Percentiles rank a stretch among this genome's conserved stretches.
Evolutionary conservation across 1,140 invertebrate species (phyloP).

Genomic region (Apis laboriosa): DNA sequence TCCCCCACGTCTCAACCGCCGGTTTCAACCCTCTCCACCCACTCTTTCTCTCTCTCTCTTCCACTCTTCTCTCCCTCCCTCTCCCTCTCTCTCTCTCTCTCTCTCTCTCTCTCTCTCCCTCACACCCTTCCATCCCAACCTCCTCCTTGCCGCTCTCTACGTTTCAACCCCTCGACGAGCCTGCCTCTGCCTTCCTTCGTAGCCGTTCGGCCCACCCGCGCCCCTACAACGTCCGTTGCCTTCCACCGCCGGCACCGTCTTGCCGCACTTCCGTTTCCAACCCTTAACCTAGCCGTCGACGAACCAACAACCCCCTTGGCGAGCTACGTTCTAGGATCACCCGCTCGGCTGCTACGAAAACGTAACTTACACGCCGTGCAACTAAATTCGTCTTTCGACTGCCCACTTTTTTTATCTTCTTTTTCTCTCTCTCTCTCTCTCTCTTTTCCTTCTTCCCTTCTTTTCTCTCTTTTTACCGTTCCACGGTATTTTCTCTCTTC

Average conservation of each 20-base stretch:
- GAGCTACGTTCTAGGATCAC: conserved; percentile 60
- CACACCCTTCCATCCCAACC: conserved; percentile 43
- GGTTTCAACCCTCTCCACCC: conserved; percentile 42
- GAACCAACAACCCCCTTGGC: conserved; percentile 66
- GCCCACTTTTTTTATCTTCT: background rate
- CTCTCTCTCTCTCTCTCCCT: background rate
- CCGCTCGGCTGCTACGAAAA: conserved; percentile 54
- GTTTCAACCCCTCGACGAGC: conserved; percentile 67
- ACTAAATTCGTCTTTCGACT: conserved; percentile 46
- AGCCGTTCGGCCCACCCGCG: conserved; percentile 61
- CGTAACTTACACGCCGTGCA: conserved; percentile 52
- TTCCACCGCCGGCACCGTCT: conserved; percentile 63
- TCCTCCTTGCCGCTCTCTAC: conserved; percentile 58
- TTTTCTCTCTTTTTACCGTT: no score
- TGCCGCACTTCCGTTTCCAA: conserved; percentile 72
- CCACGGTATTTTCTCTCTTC: background rate
- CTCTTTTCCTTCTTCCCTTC: background rate
- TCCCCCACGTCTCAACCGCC: conserved; percentile 65
- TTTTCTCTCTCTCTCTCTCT: background rate
- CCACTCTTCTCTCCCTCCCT: background rate
- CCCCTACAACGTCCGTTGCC: conserved; percentile 64
- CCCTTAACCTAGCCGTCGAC: conserved; percentile 69
- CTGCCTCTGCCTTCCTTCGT: conserved; percentile 64
- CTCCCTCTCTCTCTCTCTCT: no score
- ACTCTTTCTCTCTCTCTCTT: background rate